Base-by-base conservation (phyloP, 1,140 invertebrate species). In the Mycetomoellerius zeteki region DNA sequence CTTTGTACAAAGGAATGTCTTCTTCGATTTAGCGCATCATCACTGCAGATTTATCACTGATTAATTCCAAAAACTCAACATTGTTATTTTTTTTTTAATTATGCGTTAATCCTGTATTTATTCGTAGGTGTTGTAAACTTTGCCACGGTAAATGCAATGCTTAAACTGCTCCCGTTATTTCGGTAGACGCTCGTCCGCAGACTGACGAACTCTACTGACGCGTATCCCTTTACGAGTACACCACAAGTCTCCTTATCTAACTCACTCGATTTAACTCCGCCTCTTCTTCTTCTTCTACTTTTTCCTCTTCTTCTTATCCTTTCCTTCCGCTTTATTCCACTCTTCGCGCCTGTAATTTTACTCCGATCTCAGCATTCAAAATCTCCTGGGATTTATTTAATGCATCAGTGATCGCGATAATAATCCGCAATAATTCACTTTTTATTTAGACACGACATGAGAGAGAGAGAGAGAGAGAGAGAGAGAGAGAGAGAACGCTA, bases 221-320 rank as follows among this genome's bases (percentile, higher is more conserved):
- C 52, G n/a, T 76, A 52, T 90, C 76, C 86, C 78, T 75, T 90
- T 89, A 84, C 62, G 52, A 85, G 33, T 86, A 76, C 80, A 90
- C 62, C 60, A 80, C 64, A 56, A 76, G 88, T 84, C 86, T 88
- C 50, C 91, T 92, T 92, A 92, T 92, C 91, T 92, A 82, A 67
- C 86, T 54, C 86, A 91, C 91, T 92, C 86, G 86, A 89, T 86
- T 88, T 88, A 88, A 91, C 87, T 82, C 73, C 65, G 71, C 64
- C 65, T n/a, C 64, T 71, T 81, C 81, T 85, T 85, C 33, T 85
- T 78, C 60, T 71, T 67, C 62, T 21, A 58, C 47, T 75, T 65
- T 37, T 87, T 77, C 56, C 50, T 69, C 37, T 58, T 78, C 72
- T 76, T 65, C 54, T 71, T 75, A 16, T 73, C 14, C 19, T 62